These are phyloP conservation scores for Entomobrya proxima DNA, from an alignment of 2,888 invertebrate species.

Conservation along the genomic window DNA sequence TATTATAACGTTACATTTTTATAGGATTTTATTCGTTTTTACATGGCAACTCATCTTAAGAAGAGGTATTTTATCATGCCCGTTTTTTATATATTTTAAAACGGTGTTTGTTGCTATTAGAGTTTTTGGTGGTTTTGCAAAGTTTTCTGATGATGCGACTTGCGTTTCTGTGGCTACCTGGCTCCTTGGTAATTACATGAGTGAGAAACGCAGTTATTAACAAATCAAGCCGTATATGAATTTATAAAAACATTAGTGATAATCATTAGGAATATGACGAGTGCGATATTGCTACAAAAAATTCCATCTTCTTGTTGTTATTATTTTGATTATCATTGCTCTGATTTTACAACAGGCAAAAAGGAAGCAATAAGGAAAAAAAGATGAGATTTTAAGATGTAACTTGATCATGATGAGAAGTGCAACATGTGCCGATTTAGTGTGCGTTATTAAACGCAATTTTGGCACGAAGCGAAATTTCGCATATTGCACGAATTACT, in stretches of 20 bases:
- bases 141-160: no score
- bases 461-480: background rate
- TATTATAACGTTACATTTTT: background rate
- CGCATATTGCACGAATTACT: conserved; percentile 15
- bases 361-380: conserved; percentile 19
- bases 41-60: background rate
- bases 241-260: no score
- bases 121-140: conserved; percentile 4
- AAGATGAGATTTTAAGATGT: background rate
- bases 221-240: conserved; percentile 2
- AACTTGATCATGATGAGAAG: background rate
- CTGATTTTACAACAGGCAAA: conserved; percentile 4
- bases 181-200: background rate
- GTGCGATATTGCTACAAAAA: background rate
- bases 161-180: conserved; percentile 15
- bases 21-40: background rate
- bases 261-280: background rate
- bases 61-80: background rate
- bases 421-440: background rate
- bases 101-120: background rate
- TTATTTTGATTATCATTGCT: conserved; percentile 10
- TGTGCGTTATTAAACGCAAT: conserved; percentile 1
- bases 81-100: background rate
- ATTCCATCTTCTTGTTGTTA: background rate
- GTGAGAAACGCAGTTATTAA: conserved; percentile 2